Percentiles rank a stretch among this genome's conserved stretches.
Conservation (phyloP, 2,888 invertebrate genomes). For the Chloroclystis v-ata region DNA sequence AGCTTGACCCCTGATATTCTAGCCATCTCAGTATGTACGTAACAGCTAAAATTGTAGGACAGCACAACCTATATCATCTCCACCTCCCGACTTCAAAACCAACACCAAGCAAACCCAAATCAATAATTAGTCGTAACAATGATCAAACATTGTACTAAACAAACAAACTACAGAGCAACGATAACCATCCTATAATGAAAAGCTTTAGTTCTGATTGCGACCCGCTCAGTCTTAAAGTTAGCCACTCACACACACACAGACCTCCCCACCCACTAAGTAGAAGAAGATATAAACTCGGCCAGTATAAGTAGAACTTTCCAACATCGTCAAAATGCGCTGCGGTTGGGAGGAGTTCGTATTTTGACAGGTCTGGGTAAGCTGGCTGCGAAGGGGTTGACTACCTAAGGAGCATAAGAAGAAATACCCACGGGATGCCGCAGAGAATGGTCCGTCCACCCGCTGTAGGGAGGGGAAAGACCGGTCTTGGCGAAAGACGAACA, state of each 20-base stretch:
- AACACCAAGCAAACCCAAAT: slow-evolving; percentile 32
- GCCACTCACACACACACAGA: slow-evolving; percentile 54
- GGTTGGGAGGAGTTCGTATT: slow-evolving; percentile 37
- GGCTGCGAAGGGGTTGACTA: slow-evolving; percentile 43
- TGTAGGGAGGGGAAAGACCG: slow-evolving; percentile 34
- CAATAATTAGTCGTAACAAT: slow-evolving; percentile 31
- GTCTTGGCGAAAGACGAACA: neutral
- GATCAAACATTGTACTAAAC: slow-evolving; percentile 45
- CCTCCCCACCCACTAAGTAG: slow-evolving; percentile 41
- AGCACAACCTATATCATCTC: neutral
- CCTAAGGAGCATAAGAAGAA: slow-evolving; percentile 72
- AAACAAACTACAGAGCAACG: slow-evolving; percentile 61
- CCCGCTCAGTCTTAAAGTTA: slow-evolving; percentile 63
- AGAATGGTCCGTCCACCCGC: slow-evolving; percentile 35
- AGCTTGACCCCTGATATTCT: too few species aligned
- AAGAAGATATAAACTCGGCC: slow-evolving; percentile 53
- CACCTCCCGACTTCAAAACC: slow-evolving; percentile 15
- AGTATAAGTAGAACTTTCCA: slow-evolving; percentile 28
- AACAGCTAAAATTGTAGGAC: neutral
- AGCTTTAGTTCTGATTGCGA: slow-evolving; percentile 72
- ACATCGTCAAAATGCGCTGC: slow-evolving; percentile 25
- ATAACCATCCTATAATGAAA: slow-evolving; percentile 74
- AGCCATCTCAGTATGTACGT: neutral
- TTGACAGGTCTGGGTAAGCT: slow-evolving; percentile 48
- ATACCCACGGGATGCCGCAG: slow-evolving; percentile 40